Evolutionary conservation across 2,888 invertebrate species (phyloP).

Genomic region (Stenotaenia linearis): DNA sequence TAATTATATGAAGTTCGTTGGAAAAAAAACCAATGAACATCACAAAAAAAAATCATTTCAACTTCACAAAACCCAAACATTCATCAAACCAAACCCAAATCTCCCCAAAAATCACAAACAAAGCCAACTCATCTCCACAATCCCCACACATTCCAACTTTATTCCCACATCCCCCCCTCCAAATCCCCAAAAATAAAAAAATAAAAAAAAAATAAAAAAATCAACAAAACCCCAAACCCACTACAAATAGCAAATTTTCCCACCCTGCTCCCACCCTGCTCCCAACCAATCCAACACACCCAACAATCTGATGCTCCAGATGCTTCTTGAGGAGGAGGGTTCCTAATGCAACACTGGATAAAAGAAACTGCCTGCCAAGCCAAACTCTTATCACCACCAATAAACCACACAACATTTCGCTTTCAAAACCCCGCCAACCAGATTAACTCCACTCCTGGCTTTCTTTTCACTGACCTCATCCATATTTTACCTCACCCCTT

Average conservation of each 20-base stretch:
- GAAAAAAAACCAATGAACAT: too few species aligned
- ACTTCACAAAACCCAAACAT: too few species aligned
- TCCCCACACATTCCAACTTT: too few species aligned
- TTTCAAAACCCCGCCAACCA: constrained; percentile 9
- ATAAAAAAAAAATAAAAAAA: background rate
- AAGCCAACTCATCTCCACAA: too few species aligned
- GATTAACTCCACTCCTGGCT: background rate
- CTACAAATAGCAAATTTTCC: background rate
- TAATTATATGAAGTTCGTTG: too few species aligned
- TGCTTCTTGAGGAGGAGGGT: background rate
- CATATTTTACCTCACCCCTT: background rate
- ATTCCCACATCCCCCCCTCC: too few species aligned
- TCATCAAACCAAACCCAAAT: too few species aligned
- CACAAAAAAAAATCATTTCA: too few species aligned
- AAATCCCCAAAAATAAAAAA: too few species aligned
- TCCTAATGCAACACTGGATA: background rate
- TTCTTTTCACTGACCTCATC: background rate
- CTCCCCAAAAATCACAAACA: too few species aligned
- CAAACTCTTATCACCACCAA: background rate
- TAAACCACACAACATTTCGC: background rate
- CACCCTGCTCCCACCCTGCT: background rate
- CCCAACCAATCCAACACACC: background rate
- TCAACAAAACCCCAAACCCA: background rate
- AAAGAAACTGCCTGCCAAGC: constrained; percentile 11
- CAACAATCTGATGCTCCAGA: background rate